A percentile compares a stretch with the other conserved stretches of the same genome.
phyloP scores from a whole-genome alignment of 2,797 vertebrate genomes.

The Pangasius djambal region DNA sequence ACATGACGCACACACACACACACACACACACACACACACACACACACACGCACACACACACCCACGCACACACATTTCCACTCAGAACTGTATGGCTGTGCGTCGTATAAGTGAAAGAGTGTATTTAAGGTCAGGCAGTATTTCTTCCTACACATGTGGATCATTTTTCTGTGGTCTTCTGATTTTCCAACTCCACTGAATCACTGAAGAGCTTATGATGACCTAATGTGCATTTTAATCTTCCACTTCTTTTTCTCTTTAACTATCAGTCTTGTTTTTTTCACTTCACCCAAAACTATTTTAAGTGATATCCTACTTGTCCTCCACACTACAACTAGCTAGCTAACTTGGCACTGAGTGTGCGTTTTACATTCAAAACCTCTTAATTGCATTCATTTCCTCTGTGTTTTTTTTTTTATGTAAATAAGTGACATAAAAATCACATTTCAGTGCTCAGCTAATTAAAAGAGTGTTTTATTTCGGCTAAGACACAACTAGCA shows the following conservation, averaged over 20 bases:
- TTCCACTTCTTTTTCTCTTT: neutral
- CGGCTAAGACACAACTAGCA: neutral
- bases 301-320: neutral
- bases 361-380: no score
- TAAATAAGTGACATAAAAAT: neutral
- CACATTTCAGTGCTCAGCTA: neutral
- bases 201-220: neutral
- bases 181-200: slow-evolving; percentile 2
- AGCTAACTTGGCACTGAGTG: neutral
- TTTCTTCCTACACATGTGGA: slow-evolving; percentile 34
- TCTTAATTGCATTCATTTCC: no score
- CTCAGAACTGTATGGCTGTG: slow-evolving; percentile 12
- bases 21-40: slow-evolving; percentile 1
- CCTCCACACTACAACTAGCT: neutral
- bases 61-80: slow-evolving; percentile 21
- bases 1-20: neutral
- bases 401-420: neutral
- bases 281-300: neutral
- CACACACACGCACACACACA: slow-evolving; percentile 29
- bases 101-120: slow-evolving; percentile 21
- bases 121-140: slow-evolving; percentile 38
- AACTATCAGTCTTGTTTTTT: slow-evolving; percentile 1
- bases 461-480: neutral
- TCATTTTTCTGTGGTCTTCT: slow-evolving; percentile 18
- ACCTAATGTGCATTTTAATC: slow-evolving; percentile 3